Base-by-base conservation (phyloP, 2,888 invertebrate species). In the Chymomyza amoena region DNA sequence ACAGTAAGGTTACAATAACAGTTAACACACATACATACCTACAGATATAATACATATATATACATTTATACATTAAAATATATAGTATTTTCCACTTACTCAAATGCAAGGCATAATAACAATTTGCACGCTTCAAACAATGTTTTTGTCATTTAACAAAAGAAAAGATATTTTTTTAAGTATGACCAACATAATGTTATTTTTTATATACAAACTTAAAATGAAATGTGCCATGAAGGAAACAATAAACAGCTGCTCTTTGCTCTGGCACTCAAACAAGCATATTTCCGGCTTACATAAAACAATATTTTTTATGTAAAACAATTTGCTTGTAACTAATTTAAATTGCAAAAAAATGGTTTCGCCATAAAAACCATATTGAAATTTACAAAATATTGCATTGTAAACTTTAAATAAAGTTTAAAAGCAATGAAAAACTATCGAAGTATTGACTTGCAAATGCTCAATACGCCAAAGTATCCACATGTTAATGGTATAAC, bases 261-360 rank as follows among this genome's bases (percentile, higher is more conserved):
- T 68, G 62, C 60, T 52, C 52, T 56, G 64, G 54, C 9, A 16
- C 36, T 10, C 45, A 75, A 79, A 79, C 70, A 65, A n/a, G n/a
- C n/a, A n/a, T n/a, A n/a, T n/a, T n/a, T n/a, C n/a, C n/a, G n/a
- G n/a, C n/a, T n/a, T 60, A 60, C 66, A 45, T 13, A 45, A 36
- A 45, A 45, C 13, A 45, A 45, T 45, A 45, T 45, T 45, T 45
- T 45, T 57, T 32, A 20, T 57, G 57, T 54, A 18, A 57, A 57
- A 57, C 6, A 57, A 57, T 13, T 57, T 57, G 18, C 25, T 57
- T 18, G 73, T 70, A 79, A 80, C 71, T 77, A 75, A 79, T 75
- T 74, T 70, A 77, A 80, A n/a, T 77, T 80, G 69, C 75, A 80
- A 54, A 80, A 77, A 25, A 25, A 25, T 74, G 65, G 66, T 62